These are phyloP conservation scores for Rambutsinella grinnellia DNA, from an alignment of 2,888 invertebrate genomes.

Conservation along the genomic window DNA sequence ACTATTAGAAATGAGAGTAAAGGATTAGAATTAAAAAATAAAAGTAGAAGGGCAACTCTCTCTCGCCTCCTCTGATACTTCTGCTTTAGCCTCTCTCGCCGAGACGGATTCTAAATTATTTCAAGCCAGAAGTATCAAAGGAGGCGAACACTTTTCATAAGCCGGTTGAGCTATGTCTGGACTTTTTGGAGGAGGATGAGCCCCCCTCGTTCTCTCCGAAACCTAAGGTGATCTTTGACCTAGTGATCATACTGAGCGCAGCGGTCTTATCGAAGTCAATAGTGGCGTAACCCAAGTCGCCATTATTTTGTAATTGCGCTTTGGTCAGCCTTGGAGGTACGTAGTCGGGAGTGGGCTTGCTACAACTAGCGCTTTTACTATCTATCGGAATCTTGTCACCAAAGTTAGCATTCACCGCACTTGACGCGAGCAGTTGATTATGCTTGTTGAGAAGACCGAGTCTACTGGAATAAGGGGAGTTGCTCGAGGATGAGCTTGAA, in stretches of 20 bases:
- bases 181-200: slow-evolving; percentile 36
- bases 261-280: slow-evolving; percentile 96
- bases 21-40: neutral
- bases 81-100: slow-evolving; percentile 6
- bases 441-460: slow-evolving; percentile 21
- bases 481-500: slow-evolving; percentile 51
- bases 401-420: neutral
- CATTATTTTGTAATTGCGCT: slow-evolving; percentile 30
- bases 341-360: slow-evolving; percentile 1
- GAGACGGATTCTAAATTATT: slow-evolving; percentile 9
- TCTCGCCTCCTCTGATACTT: slow-evolving; percentile 50
- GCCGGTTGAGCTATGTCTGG: slow-evolving; percentile 26
- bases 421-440: slow-evolving; percentile 22
- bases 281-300: slow-evolving; percentile 80
- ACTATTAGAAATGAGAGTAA: neutral
- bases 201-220: slow-evolving; percentile 42
- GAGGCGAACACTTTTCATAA: slow-evolving; percentile 56
- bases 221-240: slow-evolving; percentile 63
- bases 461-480: slow-evolving; percentile 28
- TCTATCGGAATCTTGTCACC: neutral
- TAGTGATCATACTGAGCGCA: slow-evolving; percentile 74
- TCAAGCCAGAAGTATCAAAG: slow-evolving; percentile 50
- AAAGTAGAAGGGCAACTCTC: no score
- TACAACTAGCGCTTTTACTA: neutral
- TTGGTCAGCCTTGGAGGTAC: slow-evolving; percentile 17